Evolutionary conservation across 2,113 vertebrate genomes (phyloP).

Genomic region (Cyanoliseus patagonus): DNA sequence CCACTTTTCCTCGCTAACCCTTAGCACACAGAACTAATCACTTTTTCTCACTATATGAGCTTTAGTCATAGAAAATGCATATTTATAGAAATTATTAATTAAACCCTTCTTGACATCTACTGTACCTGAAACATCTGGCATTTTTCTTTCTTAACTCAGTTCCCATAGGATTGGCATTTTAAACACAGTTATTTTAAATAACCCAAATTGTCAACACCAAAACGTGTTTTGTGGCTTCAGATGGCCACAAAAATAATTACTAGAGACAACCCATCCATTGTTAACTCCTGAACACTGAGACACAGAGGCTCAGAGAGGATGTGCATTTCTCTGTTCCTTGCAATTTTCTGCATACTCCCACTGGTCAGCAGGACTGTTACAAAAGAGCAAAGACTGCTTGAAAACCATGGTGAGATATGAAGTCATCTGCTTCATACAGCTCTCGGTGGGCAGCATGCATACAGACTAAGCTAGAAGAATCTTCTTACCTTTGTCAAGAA

Average conservation of each 20-base stretch:
- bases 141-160: conserved; percentile 20
- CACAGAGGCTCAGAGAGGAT: background rate
- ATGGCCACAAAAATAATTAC: conserved; percentile 3
- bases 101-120: conserved; percentile 16
- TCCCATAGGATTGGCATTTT: conserved; percentile 17
- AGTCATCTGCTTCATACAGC: background rate
- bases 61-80: conserved; percentile 10
- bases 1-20: background rate
- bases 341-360: background rate
- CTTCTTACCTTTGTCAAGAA: background rate
- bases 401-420: background rate
- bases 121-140: conserved; percentile 58
- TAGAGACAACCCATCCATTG: background rate
- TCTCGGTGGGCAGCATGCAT: background rate
- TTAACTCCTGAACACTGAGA: background rate
- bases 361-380: background rate
- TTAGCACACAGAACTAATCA: background rate
- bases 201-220: background rate
- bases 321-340: background rate
- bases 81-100: conserved; percentile 55
- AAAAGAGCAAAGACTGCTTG: background rate
- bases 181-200: conserved; percentile 48
- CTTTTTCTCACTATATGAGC: background rate
- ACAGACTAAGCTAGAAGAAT: background rate
- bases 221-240: background rate